These are phyloP conservation scores for Aepyceros melampus DNA, from an alignment of 2,113 vertebrate genomes.

Conservation along the genomic window DNA sequence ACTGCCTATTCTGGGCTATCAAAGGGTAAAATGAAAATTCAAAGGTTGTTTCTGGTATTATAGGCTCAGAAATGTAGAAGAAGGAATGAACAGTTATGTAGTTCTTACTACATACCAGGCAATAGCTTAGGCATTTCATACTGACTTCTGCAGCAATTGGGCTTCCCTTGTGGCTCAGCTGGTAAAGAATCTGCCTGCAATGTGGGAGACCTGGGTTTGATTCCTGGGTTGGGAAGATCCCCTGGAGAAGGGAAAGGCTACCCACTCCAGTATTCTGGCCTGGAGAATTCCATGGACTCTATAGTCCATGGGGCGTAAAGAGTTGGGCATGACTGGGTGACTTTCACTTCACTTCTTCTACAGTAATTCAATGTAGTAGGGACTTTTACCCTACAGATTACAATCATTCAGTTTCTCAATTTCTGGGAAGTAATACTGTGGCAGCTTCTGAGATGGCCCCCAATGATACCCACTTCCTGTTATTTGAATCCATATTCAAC, in stretches of 20 bases:
- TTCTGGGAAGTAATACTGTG: neutral
- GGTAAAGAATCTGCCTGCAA: neutral
- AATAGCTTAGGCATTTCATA: neutral
- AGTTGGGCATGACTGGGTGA: neutral
- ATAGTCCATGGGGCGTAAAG: neutral
- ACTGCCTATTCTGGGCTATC: neutral
- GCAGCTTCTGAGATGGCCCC: neutral
- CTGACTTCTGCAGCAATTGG: neutral
- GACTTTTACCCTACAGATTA: neutral
- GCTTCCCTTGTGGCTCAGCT: neutral
- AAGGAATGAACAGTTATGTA: neutral
- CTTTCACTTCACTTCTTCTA: neutral
- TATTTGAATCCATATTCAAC: neutral
- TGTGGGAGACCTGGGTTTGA: neutral
- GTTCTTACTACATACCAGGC: neutral
- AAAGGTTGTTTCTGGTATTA: neutral
- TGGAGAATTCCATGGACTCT: neutral
- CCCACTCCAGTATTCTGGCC: neutral
- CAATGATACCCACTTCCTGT: neutral
- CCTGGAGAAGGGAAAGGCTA: neutral
- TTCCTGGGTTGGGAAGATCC: neutral
- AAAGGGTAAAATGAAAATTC: neutral
- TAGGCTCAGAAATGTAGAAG: neutral
- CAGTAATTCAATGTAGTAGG: neutral
- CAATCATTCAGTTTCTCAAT: neutral